Evolutionary conservation across 2,113 vertebrate genomes (phyloP).

Genomic region (Bufo gargarizans): DNA sequence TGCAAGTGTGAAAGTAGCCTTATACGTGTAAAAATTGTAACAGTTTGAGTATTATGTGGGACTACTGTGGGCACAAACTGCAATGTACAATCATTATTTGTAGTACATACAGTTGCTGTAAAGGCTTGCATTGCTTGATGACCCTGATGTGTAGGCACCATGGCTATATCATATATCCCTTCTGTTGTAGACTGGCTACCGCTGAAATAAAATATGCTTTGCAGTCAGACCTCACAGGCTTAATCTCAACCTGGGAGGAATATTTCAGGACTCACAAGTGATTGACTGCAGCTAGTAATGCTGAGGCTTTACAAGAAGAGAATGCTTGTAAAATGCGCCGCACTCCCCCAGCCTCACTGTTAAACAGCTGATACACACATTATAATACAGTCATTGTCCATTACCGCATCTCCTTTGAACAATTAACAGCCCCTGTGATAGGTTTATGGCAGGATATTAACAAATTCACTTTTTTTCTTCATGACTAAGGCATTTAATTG

Average conservation of each 20-base stretch:
- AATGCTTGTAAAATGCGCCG: background rate
- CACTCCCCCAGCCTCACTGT: background rate
- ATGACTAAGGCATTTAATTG: slow-evolving; percentile 23
- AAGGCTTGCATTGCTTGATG: no score
- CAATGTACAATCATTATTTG: no score
- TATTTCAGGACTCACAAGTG: background rate
- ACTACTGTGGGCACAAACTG: no score
- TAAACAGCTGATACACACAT: slow-evolving; percentile 12
- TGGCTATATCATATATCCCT: no score
- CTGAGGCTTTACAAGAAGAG: background rate
- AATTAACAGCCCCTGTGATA: background rate
- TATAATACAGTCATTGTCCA: slow-evolving; percentile 21
- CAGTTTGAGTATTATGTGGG: no score
- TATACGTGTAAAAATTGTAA: no score
- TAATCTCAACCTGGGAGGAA: background rate
- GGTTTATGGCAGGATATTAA: slow-evolving; percentile 51
- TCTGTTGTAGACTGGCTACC: background rate
- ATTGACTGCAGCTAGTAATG: background rate
- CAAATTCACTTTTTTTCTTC: slow-evolving; percentile 28
- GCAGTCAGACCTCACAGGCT: background rate
- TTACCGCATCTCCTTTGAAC: background rate
- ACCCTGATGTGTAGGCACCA: no score
- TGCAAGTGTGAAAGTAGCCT: no score
- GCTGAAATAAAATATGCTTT: no score
- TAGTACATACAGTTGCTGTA: no score